Evolutionary conservation across 2,113 vertebrate genomes (phyloP).

Genomic region (Cavia aperea): DNA sequence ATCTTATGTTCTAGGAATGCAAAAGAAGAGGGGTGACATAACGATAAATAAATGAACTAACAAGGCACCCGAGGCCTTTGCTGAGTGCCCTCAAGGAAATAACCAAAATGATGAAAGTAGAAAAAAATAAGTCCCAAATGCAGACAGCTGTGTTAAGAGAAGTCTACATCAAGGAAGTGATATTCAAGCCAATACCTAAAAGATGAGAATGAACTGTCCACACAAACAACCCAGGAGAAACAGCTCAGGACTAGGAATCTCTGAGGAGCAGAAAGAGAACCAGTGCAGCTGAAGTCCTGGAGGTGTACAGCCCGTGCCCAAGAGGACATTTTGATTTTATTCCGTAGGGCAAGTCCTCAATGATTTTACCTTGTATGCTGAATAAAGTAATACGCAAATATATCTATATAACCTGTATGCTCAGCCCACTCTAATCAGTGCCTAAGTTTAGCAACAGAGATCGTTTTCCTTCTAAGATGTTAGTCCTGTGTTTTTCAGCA

Average conservation of each 20-base stretch:
- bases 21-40: background rate
- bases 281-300: background rate
- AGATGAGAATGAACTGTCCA: background rate
- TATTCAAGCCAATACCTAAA: background rate
- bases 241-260: background rate
- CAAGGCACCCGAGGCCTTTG: background rate
- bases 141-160: background rate
- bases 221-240: background rate
- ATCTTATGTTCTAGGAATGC: background rate
- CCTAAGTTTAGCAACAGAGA: background rate
- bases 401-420: too few species aligned
- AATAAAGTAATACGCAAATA: background rate
- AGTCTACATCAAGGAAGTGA: background rate
- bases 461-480: background rate
- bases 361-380: background rate
- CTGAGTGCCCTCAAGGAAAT: background rate
- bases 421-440: background rate
- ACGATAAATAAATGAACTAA: background rate
- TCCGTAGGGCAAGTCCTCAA: background rate
- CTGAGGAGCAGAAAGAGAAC: background rate
- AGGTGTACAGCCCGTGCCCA: background rate
- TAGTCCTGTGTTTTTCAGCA: background rate
- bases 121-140: slow-evolving; percentile 13
- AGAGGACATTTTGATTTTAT: background rate
- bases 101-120: slow-evolving; percentile 5